Percentiles rank a stretch among this genome's conserved stretches.
These are phyloP conservation scores for Phaonia tiefii DNA, from an alignment of 2,888 invertebrate genomes.

Conservation along the genomic window DNA sequence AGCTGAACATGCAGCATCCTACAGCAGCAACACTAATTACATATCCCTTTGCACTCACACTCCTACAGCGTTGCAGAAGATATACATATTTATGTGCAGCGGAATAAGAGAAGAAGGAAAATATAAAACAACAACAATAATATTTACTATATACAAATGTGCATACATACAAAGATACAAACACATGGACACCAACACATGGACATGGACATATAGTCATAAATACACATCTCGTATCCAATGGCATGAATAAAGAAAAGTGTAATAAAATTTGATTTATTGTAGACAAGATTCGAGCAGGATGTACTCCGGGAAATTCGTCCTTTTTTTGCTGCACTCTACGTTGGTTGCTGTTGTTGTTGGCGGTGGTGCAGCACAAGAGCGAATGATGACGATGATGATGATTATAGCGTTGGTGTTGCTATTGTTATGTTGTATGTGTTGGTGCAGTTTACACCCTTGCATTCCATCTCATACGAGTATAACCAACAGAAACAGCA, in stretches of 20 bases:
- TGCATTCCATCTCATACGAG: conserved; percentile 8
- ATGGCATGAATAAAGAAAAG: conserved; percentile 80
- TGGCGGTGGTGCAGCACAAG: conserved; percentile 34
- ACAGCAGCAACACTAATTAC: conserved; percentile 62
- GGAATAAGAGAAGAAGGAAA: conserved; percentile 74
- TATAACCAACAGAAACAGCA: conserved; percentile 46
- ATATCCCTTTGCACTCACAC: conserved; percentile 48
- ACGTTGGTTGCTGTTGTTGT: conserved; percentile 10
- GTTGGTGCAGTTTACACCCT: background rate
- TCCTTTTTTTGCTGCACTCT: conserved; percentile 55
- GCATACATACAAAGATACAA: conserved; percentile 65
- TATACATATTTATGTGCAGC: conserved; percentile 72
- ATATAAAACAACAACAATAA: conserved; percentile 29
- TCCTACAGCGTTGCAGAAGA: conserved; percentile 67
- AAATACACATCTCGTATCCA: conserved; percentile 65
- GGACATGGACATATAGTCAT: conserved; percentile 42
- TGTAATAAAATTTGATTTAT: conserved; percentile 81
- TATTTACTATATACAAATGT: conserved; percentile 47
- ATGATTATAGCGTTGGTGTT: conserved; percentile 66
- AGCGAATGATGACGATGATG: conserved; percentile 65
- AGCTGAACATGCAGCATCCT: conserved; percentile 14
- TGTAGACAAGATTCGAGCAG: conserved; percentile 80
- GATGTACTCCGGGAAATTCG: conserved; percentile 72
- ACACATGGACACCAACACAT: conserved; percentile 35
- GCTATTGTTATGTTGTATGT: no score